A percentile compares a stretch with the other conserved stretches of the same genome.
Evolutionary conservation across 2,888 invertebrate genomes (phyloP).

Genomic region (Tachina lurida): DNA sequence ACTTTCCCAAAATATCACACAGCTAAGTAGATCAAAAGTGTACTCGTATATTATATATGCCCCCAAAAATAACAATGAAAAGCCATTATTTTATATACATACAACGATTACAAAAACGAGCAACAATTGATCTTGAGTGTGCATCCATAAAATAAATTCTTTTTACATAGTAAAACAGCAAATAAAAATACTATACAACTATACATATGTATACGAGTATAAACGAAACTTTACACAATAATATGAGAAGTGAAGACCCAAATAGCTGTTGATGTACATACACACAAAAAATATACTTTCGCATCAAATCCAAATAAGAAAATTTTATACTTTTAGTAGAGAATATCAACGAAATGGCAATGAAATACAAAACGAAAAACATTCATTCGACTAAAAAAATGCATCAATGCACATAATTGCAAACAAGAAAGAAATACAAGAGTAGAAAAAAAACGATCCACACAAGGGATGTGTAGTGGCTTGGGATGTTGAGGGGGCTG

Average conservation of each 20-base stretch:
- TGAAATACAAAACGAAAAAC: conserved; percentile 31
- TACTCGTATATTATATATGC: background rate
- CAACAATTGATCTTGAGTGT: conserved; percentile 58
- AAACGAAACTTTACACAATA: conserved; percentile 51
- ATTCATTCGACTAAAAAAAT: conserved; percentile 43
- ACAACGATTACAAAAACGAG: conserved; percentile 30
- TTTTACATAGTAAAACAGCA: conserved; percentile 43
- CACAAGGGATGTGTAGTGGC: conserved; percentile 20
- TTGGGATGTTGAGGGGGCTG: conserved; percentile 37
- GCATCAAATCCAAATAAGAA: conserved; percentile 58
- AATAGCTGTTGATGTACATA: conserved; percentile 15
- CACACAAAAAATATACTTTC: conserved; percentile 40
- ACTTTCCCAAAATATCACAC: conserved; percentile 56
- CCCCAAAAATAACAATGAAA: conserved; percentile 34
- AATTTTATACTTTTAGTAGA: conserved; percentile 45
- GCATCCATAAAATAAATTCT: conserved; percentile 47
- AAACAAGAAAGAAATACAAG: conserved; percentile 11
- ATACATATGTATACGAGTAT: background rate
- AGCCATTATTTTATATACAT: conserved; percentile 54
- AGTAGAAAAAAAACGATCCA: conserved; percentile 7
- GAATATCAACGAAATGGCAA: conserved; percentile 61
- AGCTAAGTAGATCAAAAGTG: conserved; percentile 42
- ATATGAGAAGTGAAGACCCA: conserved; percentile 39
- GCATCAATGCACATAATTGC: conserved; percentile 63
- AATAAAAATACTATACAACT: conserved; percentile 1